A percentile compares a stretch with the other conserved stretches of the same genome.
Evolutionary conservation across 2,797 vertebrate genomes (phyloP).

Genomic region (Semotilus atromaculatus): DNA sequence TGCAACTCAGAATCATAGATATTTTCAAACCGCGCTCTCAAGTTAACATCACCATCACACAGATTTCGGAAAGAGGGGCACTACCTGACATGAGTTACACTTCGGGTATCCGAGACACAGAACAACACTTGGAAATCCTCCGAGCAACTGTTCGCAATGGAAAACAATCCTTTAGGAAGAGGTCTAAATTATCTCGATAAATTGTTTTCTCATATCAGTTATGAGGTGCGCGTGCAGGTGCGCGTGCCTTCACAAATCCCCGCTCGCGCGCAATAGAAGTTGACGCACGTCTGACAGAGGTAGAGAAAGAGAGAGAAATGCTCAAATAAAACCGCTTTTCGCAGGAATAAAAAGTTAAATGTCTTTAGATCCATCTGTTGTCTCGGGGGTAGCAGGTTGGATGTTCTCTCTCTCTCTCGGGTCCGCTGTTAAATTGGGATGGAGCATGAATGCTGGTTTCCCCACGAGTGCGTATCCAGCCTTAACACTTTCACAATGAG

Average conservation of each 20-base stretch:
- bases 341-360: neutral
- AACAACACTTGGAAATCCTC: constrained; percentile 8
- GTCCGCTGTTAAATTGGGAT: constrained; percentile 4
- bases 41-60: constrained; percentile 14
- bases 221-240: constrained; percentile 3
- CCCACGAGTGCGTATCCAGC: constrained; percentile 11
- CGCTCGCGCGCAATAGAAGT: constrained; percentile 19
- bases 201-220: constrained; percentile 9
- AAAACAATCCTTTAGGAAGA: neutral
- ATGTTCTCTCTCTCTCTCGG: neutral
- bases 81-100: constrained; percentile 30
- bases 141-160: neutral
- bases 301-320: neutral
- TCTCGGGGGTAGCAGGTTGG: neutral
- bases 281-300: constrained; percentile 4
- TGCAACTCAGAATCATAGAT: constrained; percentile 16
- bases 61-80: constrained; percentile 18
- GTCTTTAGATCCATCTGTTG: constrained; percentile 8
- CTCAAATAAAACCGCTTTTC: neutral
- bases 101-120: neutral
- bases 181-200: neutral
- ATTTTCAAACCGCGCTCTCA: constrained; percentile 10
- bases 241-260: constrained; percentile 7
- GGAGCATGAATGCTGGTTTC: constrained; percentile 24
- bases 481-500: constrained; percentile 26